Percentiles rank a stretch among this genome's conserved stretches.
These are phyloP conservation scores for Lasioglossum marginatum DNA, from an alignment of 2,888 invertebrate species.

Conservation along the genomic window DNA sequence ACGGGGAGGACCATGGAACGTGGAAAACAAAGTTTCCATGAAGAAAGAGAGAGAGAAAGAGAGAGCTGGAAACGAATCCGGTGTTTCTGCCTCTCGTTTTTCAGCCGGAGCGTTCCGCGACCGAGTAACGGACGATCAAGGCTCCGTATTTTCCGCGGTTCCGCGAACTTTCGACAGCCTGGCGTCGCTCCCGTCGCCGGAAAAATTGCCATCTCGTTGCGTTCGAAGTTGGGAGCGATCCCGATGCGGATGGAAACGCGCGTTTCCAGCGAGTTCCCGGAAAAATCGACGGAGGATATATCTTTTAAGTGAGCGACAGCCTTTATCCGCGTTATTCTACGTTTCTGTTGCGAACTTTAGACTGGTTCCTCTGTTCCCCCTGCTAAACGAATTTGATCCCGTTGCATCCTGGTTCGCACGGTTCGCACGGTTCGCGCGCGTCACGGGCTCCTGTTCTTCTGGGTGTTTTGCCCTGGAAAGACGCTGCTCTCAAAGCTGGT, in stretches of 20 bases:
- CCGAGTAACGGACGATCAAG: background rate
- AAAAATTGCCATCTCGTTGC: background rate
- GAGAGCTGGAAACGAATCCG: background rate
- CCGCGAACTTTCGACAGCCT: background rate
- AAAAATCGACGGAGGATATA: background rate
- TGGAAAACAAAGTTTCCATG: background rate
- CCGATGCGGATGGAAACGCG: background rate
- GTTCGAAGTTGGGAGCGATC: background rate
- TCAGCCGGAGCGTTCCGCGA: background rate
- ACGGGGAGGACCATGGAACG: background rate
- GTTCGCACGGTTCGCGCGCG: conserved; percentile 55
- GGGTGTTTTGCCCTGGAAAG: background rate
- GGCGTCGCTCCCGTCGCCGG: background rate
- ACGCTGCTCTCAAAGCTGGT: conserved; percentile 37
- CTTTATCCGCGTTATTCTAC: background rate
- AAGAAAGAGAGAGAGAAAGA: background rate
- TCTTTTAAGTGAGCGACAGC: background rate
- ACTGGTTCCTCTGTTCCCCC: background rate
- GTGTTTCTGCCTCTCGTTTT: background rate
- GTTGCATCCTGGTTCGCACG: conserved; percentile 64
- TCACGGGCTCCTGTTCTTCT: conserved; percentile 24
- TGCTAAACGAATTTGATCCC: conserved; percentile 18
- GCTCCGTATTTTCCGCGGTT: background rate
- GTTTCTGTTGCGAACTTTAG: background rate
- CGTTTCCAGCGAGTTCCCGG: background rate